Evolutionary conservation across 1,140 invertebrate genomes (phyloP).

Genomic region (Polypedilum pembai): DNA sequence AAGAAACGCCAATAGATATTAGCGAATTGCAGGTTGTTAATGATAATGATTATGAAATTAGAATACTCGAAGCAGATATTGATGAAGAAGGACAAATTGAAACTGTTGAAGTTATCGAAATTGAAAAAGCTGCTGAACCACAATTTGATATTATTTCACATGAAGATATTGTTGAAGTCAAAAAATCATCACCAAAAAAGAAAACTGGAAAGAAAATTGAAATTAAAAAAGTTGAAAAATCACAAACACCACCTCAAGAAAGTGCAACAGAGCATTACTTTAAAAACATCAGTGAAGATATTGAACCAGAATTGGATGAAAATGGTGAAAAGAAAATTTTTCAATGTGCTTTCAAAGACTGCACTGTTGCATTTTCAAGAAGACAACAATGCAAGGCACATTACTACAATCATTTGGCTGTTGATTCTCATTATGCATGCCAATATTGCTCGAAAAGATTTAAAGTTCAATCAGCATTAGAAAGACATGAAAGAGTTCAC

Average conservation of each 20-base stretch:
- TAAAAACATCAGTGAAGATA: not conserved
- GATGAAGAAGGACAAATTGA: not conserved
- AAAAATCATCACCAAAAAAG: not conserved
- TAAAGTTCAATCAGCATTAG: not conserved
- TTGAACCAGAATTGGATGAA: not conserved
- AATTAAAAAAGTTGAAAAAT: not conserved
- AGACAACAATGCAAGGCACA: not conserved
- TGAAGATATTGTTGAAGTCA: not conserved
- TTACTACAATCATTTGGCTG: not conserved
- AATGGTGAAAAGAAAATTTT: constrained; percentile 20
- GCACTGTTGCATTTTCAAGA: not conserved
- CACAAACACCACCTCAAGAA: not conserved
- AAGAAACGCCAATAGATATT: not conserved
- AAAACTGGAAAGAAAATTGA: not conserved
- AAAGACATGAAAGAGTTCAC: not conserved
- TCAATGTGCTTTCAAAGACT: constrained; percentile 12
- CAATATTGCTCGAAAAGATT: not conserved
- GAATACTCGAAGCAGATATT: not conserved
- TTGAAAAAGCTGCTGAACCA: not conserved
- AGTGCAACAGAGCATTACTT: not conserved
- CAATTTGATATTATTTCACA: not conserved
- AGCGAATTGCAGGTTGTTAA: not conserved
- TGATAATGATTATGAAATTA: not conserved
- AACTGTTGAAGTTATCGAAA: not conserved
- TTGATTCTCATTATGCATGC: not conserved